Percentiles rank a stretch among this genome's conserved stretches.
phyloP scores from a whole-genome alignment of 2,797 vertebrate genomes.

The Helostoma temminkii region DNA sequence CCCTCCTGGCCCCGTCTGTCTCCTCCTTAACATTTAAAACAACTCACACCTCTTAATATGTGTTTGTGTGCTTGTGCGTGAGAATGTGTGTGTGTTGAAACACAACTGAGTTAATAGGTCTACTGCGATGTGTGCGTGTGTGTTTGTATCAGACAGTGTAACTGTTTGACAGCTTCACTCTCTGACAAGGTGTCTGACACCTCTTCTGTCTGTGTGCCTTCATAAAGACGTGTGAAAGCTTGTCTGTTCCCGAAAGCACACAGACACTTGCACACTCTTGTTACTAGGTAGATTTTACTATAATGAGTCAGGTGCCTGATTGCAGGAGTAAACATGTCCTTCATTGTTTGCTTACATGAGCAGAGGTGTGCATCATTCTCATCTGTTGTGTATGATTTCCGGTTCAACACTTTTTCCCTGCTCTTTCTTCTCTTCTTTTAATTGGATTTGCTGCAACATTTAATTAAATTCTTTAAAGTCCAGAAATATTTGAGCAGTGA shows the following conservation, averaged over 20 bases:
- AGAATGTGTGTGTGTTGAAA: not conserved
- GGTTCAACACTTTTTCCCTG: too few relatives aligned
- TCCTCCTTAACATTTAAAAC: slow-evolving; percentile 44
- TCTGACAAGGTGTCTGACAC: slow-evolving; percentile 63
- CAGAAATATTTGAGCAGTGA: too few relatives aligned
- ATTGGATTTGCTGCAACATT: too few relatives aligned
- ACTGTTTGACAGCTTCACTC: slow-evolving; percentile 44
- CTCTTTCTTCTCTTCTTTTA: too few relatives aligned
- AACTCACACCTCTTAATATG: slow-evolving; percentile 46
- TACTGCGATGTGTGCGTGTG: not conserved
- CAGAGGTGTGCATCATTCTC: too few relatives aligned
- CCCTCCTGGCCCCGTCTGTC: slow-evolving; percentile 34
- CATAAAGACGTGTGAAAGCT: slow-evolving; percentile 37
- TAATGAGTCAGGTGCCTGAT: slow-evolving; percentile 10
- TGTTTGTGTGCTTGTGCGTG: not conserved
- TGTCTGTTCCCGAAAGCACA: slow-evolving; percentile 7
- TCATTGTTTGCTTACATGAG: not conserved
- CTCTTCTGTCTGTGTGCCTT: slow-evolving; percentile 18
- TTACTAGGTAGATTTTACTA: slow-evolving; percentile 52
- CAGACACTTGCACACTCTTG: slow-evolving; percentile 5
- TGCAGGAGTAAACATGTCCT: not conserved
- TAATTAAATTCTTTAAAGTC: too few relatives aligned
- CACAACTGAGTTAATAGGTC: not conserved
- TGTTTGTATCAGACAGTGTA: not conserved
- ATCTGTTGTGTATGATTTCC: too few relatives aligned